phyloP scores from a whole-genome alignment of 2,888 invertebrate species.

The Oscheius sp. region DNA sequence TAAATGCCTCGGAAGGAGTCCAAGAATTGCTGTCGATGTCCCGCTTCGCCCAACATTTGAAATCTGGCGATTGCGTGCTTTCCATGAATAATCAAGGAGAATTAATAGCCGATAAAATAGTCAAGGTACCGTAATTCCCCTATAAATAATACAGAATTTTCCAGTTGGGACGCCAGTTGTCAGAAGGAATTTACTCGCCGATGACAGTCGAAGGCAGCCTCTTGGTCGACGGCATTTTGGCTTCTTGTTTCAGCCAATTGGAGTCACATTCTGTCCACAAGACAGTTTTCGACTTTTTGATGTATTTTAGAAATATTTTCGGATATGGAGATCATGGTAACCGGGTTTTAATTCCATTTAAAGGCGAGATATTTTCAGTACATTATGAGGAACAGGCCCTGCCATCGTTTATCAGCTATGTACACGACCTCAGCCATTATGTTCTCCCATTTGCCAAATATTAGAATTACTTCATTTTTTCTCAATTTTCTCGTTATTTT shows the following conservation, averaged over 20 bases:
- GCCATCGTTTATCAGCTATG: constrained; percentile 63
- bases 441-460: constrained; percentile 66
- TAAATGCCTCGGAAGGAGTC: constrained; percentile 41
- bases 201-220: constrained; percentile 72
- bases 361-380: too few relatives aligned
- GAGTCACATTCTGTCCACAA: constrained; percentile 70
- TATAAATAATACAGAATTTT: constrained; percentile 2
- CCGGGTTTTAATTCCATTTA: constrained; percentile 9
- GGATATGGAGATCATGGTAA: constrained; percentile 49
- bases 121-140: constrained; percentile 49
- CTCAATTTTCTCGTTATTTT: background rate
- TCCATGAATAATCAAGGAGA: constrained; percentile 48
- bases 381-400: constrained; percentile 46
- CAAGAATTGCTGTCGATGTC: constrained; percentile 46
- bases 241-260: constrained; percentile 71
- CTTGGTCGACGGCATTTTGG: constrained; percentile 66
- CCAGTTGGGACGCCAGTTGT: constrained; percentile 63
- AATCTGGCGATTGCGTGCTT: constrained; percentile 67
- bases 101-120: constrained; percentile 60
- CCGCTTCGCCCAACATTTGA: constrained; percentile 49
- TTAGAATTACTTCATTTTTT: constrained; percentile 23
- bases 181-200: constrained; percentile 71
- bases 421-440: constrained; percentile 65
- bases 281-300: constrained; percentile 64
- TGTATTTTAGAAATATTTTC: constrained; percentile 61